Evolutionary conservation across 2,113 vertebrate species (phyloP).

Genomic region (Clinocottus analis): DNA sequence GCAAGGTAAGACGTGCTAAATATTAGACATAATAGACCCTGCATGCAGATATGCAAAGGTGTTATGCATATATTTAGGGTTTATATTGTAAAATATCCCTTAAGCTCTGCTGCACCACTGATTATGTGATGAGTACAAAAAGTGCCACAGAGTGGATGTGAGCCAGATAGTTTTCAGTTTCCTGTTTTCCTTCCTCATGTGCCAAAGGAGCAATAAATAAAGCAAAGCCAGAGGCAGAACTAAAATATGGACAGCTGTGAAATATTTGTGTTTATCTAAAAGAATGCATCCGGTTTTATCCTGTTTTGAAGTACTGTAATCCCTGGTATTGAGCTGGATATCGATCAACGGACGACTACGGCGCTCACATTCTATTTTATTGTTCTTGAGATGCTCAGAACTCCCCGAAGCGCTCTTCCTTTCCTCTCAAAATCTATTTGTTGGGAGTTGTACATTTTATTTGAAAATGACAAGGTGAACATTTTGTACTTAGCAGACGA

Average conservation of each 20-base stretch:
- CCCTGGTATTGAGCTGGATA: slow-evolving; percentile 37
- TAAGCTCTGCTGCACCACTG: neutral
- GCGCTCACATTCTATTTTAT: neutral
- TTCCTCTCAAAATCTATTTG: neutral
- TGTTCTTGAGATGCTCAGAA: neutral
- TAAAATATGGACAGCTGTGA: neutral
- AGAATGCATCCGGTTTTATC: slow-evolving; percentile 19
- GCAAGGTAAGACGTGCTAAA: slow-evolving; percentile 86
- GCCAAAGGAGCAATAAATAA: neutral
- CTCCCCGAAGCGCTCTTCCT: neutral
- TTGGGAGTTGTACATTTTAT: neutral
- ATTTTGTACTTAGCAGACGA: slow-evolving; percentile 84
- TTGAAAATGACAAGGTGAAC: neutral
- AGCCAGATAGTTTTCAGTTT: slow-evolving; percentile 26
- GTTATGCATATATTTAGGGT: neutral
- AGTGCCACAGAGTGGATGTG: neutral
- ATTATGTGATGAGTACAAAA: neutral
- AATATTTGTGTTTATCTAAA: slow-evolving; percentile 50
- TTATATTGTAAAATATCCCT: neutral
- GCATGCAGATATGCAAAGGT: neutral
- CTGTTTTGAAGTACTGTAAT: slow-evolving; percentile 13
- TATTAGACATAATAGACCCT: neutral
- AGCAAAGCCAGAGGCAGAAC: neutral
- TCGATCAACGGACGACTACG: slow-evolving; percentile 22
- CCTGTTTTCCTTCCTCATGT: slow-evolving; percentile 13